phyloP scores from a whole-genome alignment of 1,140 invertebrate species.

The Dreissena polymorpha region DNA sequence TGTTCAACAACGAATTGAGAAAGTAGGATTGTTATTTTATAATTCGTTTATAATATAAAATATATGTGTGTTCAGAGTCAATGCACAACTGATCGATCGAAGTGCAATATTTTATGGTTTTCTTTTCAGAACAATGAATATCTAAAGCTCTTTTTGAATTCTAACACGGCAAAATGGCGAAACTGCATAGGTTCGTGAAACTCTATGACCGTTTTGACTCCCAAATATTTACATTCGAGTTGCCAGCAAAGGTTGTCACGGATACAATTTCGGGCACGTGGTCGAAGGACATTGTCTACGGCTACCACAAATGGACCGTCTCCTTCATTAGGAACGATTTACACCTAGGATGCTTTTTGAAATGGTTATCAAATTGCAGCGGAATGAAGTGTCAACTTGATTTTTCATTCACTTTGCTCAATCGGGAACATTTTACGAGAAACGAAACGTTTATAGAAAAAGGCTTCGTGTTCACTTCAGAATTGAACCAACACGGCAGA shows the following conservation, averaged over 20 bases:
- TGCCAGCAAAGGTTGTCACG: conserved; percentile 66
- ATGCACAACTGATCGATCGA: too few species aligned
- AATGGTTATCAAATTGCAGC: conserved; percentile 88
- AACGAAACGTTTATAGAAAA: conserved; percentile 89
- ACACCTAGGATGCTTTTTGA: conserved; percentile 90
- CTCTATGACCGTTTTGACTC: conserved; percentile 91
- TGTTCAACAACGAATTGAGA: too few species aligned
- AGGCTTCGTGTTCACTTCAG: conserved; percentile 85
- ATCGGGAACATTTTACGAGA: conserved; percentile 90
- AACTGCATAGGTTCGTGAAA: conserved; percentile 91
- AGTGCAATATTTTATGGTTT: too few species aligned
- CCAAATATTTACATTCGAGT: conserved; percentile 83
- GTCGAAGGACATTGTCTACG: conserved; percentile 87
- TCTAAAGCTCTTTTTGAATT: neutral
- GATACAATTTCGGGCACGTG: conserved; percentile 67
- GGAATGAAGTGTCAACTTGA: conserved; percentile 85
- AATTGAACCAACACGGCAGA: conserved; percentile 87
- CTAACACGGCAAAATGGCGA: conserved; percentile 84
- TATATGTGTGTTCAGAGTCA: too few species aligned
- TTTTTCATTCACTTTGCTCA: conserved; percentile 92
- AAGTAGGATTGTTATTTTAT: too few species aligned
- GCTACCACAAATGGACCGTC: conserved; percentile 92
- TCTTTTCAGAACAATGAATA: neutral
- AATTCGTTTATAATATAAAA: too few species aligned
- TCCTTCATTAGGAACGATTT: conserved; percentile 90